Conservation (phyloP, 2,888 invertebrate species). For the Eilema sororculum region DNA sequence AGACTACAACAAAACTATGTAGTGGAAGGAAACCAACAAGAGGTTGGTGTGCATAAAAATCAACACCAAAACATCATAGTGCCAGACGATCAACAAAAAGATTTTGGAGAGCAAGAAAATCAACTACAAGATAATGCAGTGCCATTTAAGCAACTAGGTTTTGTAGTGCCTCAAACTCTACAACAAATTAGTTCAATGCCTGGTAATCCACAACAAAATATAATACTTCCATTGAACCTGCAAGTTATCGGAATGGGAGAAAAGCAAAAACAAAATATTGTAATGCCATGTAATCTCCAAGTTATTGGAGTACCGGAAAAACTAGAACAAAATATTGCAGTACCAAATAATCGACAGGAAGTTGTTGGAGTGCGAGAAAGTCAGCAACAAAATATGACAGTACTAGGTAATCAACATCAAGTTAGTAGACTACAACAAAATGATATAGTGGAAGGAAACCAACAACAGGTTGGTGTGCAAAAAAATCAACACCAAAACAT, state of each 20-base stretch:
- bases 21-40: not conserved
- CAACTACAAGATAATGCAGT: no score
- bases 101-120: no score
- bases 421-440: no score
- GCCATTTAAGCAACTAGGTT: not conserved
- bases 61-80: not conserved
- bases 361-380: not conserved
- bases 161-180: not conserved
- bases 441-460: not conserved
- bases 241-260: not conserved
- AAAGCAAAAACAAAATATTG: conserved; percentile 1
- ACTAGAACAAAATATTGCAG: not conserved
- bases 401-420: not conserved
- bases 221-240: not conserved
- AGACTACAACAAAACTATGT: no score
- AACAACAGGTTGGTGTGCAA: not conserved
- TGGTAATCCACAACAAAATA: not conserved
- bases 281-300: not conserved
- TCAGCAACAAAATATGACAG: not conserved
- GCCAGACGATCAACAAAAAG: no score
- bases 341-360: not conserved
- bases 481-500: not conserved
- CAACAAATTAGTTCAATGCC: not conserved
- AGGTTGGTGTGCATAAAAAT: not conserved
- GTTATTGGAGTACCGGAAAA: not conserved